These are phyloP conservation scores for Alosa alosa DNA, from an alignment of 2,113 vertebrate species.

Conservation along the genomic window DNA sequence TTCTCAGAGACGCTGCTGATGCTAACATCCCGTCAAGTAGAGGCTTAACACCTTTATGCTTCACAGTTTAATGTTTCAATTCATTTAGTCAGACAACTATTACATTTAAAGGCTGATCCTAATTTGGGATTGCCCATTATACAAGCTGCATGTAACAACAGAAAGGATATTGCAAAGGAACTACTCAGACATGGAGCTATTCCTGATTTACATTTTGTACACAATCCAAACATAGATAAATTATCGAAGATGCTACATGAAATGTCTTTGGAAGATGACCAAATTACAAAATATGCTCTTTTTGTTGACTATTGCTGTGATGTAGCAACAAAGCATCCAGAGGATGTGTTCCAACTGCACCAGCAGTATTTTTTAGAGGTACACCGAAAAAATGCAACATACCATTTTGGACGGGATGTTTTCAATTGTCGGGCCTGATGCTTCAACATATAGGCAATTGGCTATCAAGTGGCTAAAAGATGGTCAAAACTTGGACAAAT, in stretches of 20 bases:
- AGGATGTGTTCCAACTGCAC: no score
- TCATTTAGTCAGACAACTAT: neutral
- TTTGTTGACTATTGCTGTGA: no score
- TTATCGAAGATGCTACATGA: neutral
- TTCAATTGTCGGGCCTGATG: no score
- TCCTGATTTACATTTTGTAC: neutral
- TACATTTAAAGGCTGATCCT: neutral
- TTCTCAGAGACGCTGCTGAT: neutral
- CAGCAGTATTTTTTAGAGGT: no score
- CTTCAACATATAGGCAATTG: no score
- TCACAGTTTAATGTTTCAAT: neutral
- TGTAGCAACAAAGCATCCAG: no score
- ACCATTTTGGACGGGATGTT: no score
- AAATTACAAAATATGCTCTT: no score
- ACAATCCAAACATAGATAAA: neutral
- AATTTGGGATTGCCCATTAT: neutral
- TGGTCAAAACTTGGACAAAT: no score
- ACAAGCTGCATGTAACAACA: neutral
- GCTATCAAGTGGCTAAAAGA: no score
- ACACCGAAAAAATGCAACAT: no score
- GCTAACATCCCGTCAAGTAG: neutral
- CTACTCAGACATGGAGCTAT: neutral
- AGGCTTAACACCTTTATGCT: neutral
- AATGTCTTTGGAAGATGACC: no score
- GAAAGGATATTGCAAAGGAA: neutral